Evolutionary conservation across 2,113 vertebrate genomes (phyloP).

Genomic region (Noctilio leporinus): DNA sequence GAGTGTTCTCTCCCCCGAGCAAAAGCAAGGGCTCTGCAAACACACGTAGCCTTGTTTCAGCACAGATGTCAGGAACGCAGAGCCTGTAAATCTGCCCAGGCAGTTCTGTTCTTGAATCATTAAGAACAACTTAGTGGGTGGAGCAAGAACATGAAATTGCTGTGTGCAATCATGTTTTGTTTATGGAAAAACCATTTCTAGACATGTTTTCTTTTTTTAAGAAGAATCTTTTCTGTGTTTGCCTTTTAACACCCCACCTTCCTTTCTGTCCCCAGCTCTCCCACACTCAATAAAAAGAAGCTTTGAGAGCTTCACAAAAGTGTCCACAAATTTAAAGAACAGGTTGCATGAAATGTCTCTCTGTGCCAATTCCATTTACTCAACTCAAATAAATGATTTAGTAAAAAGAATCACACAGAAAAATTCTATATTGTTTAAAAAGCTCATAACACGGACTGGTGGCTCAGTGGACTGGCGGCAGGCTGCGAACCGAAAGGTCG

Average conservation of each 20-base stretch:
- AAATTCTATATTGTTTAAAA: neutral
- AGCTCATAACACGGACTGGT: neutral
- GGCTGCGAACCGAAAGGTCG: no score
- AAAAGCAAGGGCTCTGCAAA: constrained; percentile 51
- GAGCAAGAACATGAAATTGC: constrained; percentile 81
- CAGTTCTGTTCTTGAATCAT: constrained; percentile 77
- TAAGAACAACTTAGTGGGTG: constrained; percentile 80
- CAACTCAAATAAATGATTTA: constrained; percentile 53
- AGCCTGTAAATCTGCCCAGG: constrained; percentile 77
- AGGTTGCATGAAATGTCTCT: constrained; percentile 21
- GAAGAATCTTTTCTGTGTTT: constrained; percentile 72
- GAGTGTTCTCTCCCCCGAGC: constrained; percentile 1
- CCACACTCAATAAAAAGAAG: constrained; percentile 54
- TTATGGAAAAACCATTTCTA: constrained; percentile 76
- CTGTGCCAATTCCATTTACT: constrained; percentile 32
- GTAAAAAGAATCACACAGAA: neutral
- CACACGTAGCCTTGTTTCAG: constrained; percentile 65
- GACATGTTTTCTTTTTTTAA: constrained; percentile 66
- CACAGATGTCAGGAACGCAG: constrained; percentile 75
- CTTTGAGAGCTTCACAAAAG: constrained; percentile 44
- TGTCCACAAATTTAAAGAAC: constrained; percentile 30
- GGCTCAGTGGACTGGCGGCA: no score
- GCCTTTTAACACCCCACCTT: constrained; percentile 53
- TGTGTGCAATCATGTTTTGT: constrained; percentile 77
- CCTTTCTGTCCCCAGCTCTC: constrained; percentile 47